These are phyloP conservation scores for Drosophila pectinifera DNA, from an alignment of 1,140 invertebrate species.

Conservation along the genomic window DNA sequence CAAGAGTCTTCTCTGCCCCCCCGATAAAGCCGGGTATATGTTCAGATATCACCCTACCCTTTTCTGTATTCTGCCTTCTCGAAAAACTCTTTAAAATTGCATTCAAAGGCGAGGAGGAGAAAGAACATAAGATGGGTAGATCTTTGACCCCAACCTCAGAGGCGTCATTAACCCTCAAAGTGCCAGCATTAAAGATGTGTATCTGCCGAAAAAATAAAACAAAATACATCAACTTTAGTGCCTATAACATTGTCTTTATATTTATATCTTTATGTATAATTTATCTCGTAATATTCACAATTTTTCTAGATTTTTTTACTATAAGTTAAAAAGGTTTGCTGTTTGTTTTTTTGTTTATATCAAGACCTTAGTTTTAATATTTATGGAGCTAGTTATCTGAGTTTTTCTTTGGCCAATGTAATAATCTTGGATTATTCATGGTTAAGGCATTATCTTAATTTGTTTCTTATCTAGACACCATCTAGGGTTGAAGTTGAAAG, in stretches of 20 bases:
- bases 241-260: not conserved
- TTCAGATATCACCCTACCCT: slow-evolving; percentile 15
- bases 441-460: slow-evolving; percentile 5
- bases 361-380: not conserved
- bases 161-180: slow-evolving; percentile 31
- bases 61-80: slow-evolving; percentile 4
- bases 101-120: slow-evolving; percentile 16
- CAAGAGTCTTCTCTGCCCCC: slow-evolving; percentile 23
- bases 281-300: not conserved
- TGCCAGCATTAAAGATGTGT: slow-evolving; percentile 11
- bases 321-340: not conserved
- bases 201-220: not conserved
- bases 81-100: slow-evolving; percentile 33
- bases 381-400: not conserved
- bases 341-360: not conserved
- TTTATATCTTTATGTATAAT: not conserved
- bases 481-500: slow-evolving; percentile 19
- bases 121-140: not conserved
- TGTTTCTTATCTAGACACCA: slow-evolving; percentile 2
- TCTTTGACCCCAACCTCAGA: slow-evolving; percentile 21
- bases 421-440: slow-evolving; percentile 1
- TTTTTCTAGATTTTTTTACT: not conserved
- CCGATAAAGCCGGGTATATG: slow-evolving; percentile 29
- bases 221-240: not conserved
- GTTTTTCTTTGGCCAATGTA: not conserved